These are phyloP conservation scores for Sitophilus oryzae DNA, from an alignment of 1,140 invertebrate genomes.

Conservation along the genomic window DNA sequence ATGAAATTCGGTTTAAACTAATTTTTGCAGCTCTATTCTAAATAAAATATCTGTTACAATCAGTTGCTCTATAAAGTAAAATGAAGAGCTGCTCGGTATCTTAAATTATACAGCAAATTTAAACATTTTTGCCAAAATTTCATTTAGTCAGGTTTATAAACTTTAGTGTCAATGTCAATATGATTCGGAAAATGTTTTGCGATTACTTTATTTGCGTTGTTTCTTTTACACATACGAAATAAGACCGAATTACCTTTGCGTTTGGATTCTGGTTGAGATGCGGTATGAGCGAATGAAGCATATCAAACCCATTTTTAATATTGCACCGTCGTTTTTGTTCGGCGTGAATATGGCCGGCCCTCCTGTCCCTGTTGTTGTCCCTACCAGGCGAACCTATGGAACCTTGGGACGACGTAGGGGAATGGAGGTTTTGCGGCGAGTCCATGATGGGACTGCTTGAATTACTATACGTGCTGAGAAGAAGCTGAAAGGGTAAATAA, in stretches of 20 bases:
- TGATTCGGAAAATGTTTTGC: too few species aligned
- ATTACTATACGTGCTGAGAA: slow-evolving; percentile 35
- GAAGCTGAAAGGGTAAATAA: slow-evolving; percentile 30
- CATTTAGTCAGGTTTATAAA: too few species aligned
- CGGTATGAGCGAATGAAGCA: slow-evolving; percentile 88
- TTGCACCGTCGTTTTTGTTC: slow-evolving; percentile 97
- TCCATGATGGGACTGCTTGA: slow-evolving; percentile 37
- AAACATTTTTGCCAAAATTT: too few species aligned
- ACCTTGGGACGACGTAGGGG: slow-evolving; percentile 41
- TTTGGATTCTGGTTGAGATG: slow-evolving; percentile 85
- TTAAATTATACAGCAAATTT: too few species aligned
- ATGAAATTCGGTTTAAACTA: too few species aligned
- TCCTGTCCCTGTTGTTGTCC: slow-evolving; percentile 53
- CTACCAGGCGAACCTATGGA: slow-evolving; percentile 46
- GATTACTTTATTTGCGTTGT: too few species aligned
- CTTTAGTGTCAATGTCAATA: too few species aligned
- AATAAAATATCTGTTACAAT: too few species aligned
- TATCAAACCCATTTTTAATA: slow-evolving; percentile 96
- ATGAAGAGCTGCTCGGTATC: too few species aligned
- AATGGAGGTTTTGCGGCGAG: slow-evolving; percentile 33
- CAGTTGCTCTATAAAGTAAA: too few species aligned
- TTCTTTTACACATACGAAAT: too few species aligned
- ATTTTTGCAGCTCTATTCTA: too few species aligned
- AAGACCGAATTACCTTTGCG: slow-evolving; percentile 62
- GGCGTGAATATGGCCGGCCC: slow-evolving; percentile 88